Conservation (phyloP, 2,888 invertebrate species). For the Cantharis lateralis region DNA sequence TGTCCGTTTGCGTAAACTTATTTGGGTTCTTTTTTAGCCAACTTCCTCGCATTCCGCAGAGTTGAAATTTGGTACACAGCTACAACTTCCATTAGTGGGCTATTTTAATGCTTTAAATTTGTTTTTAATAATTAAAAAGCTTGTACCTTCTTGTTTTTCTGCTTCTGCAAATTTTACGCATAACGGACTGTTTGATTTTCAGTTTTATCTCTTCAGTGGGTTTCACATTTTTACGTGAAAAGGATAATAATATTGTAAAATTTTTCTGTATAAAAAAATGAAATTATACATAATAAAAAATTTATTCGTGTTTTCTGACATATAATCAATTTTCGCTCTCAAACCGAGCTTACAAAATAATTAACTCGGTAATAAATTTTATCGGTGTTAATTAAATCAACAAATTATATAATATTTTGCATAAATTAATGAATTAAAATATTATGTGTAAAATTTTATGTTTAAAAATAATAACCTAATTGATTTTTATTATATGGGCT, state of each 20-base stretch:
- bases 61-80: too few species aligned
- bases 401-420: not conserved
- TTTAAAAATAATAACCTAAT: not conserved
- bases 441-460: not conserved
- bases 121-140: too few species aligned
- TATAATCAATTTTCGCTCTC: not conserved
- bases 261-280: not conserved
- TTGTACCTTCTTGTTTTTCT: too few species aligned
- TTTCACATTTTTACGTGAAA: not conserved
- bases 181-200: not conserved
- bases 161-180: too few species aligned
- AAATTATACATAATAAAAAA: not conserved
- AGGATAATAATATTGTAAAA: not conserved
- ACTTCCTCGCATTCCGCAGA: too few species aligned
- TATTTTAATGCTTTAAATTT: too few species aligned
- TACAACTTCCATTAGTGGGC: too few species aligned
- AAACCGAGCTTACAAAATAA: not conserved
- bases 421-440: not conserved
- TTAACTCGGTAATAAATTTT: not conserved
- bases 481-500: slow-evolving; percentile 3
- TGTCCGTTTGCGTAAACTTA: too few species aligned
- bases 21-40: too few species aligned
- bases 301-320: not conserved
- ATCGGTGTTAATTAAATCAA: not conserved
- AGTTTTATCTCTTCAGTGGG: not conserved